A percentile compares a stretch with the other conserved stretches of the same genome.
Evolutionary conservation across 2,113 vertebrate genomes (phyloP).

Genomic region (Atractosteus spatula): DNA sequence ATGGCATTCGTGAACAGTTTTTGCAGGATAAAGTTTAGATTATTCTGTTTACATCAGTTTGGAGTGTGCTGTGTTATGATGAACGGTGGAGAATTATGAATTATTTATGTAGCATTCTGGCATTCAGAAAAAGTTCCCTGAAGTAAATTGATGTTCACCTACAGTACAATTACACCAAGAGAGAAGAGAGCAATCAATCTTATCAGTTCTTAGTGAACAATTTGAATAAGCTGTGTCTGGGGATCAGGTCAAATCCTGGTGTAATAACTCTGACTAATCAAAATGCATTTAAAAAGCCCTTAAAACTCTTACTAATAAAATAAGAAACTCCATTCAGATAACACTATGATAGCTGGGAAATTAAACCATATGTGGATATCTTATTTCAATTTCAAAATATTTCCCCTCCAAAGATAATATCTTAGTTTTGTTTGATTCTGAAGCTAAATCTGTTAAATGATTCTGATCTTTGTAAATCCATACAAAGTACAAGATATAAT

Average conservation of each 20-base stretch:
- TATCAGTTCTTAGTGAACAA: slow-evolving; percentile 72
- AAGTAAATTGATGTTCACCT: slow-evolving; percentile 85
- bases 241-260: slow-evolving; percentile 63
- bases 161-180: slow-evolving; percentile 80
- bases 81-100: slow-evolving; percentile 69
- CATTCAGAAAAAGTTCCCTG: slow-evolving; percentile 79
- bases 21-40: neutral
- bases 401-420: too few species aligned
- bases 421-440: neutral
- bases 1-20: neutral
- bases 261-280: slow-evolving; percentile 53
- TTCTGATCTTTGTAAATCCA: neutral
- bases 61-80: slow-evolving; percentile 61
- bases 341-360: neutral
- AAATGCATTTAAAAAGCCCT: slow-evolving; percentile 45
- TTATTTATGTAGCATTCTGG: slow-evolving; percentile 75
- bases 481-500: neutral
- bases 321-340: slow-evolving; percentile 2
- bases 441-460: neutral
- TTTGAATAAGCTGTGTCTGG: slow-evolving; percentile 69
- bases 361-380: neutral
- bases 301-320: neutral
- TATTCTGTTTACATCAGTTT: slow-evolving; percentile 56
- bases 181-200: slow-evolving; percentile 73
- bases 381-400: neutral